Conservation (phyloP, 2,113 vertebrate species). For the Sphaerodactylus townsendi region DNA sequence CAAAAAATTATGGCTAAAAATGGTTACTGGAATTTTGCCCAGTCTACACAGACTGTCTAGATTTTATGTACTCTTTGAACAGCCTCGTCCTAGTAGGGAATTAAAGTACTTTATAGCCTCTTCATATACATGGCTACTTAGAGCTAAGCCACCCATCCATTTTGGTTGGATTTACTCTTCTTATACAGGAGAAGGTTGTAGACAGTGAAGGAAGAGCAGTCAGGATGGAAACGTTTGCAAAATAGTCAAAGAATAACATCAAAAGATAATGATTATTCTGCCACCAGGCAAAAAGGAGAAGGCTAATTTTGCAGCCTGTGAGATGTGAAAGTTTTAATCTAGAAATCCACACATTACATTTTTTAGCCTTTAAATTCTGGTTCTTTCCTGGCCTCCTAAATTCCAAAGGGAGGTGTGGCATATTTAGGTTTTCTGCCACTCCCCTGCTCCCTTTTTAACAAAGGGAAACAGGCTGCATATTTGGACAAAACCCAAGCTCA, state of each 20-base stretch:
- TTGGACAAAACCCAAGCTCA: not conserved
- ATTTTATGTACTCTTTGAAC: not conserved
- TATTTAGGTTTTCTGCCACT: not conserved
- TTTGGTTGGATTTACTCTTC: not conserved
- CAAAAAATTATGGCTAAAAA: not conserved
- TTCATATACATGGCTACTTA: not conserved
- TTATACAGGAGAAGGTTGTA: not conserved
- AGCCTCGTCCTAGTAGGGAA: not conserved
- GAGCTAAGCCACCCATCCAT: not conserved
- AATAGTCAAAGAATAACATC: not conserved
- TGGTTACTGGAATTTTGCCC: not conserved
- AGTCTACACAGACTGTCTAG: not conserved
- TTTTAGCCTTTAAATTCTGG: not conserved
- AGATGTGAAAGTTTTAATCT: not conserved
- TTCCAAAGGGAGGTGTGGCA: not conserved
- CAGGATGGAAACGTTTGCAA: not conserved
- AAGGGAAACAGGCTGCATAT: not conserved
- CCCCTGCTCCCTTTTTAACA: not conserved
- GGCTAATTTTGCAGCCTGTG: too few species aligned
- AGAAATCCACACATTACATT: not conserved
- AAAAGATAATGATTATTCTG: not conserved
- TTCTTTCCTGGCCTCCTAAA: not conserved
- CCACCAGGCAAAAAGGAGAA: not conserved
- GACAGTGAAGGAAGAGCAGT: not conserved
- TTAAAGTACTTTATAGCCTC: not conserved